These are phyloP conservation scores for Strongylocentrotus purpuratus DNA, from an alignment of 35 echinoderm and acorn worm genomes.

Conservation along the genomic window DNA sequence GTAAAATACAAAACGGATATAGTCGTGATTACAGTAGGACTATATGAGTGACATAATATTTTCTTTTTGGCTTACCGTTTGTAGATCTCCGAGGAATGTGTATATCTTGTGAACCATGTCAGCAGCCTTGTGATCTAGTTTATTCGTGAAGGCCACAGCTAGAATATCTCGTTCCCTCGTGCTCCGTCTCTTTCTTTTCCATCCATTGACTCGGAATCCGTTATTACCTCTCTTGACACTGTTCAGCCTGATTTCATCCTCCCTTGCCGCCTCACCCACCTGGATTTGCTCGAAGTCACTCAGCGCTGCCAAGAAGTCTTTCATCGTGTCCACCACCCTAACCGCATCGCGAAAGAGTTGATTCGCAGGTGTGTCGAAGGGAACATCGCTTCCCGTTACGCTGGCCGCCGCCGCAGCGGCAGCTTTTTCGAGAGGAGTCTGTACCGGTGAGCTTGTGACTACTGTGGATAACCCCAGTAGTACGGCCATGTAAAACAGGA, in stretches of 20 bases:
- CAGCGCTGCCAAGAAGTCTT: constrained; percentile 60
- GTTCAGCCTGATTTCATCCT: constrained; percentile 58
- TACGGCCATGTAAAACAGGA: constrained; percentile 37
- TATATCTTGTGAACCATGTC: constrained; percentile 58
- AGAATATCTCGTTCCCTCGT: constrained; percentile 66
- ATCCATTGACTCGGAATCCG: constrained; percentile 55
- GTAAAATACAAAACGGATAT: too few relatives aligned
- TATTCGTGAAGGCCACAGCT: constrained; percentile 56
- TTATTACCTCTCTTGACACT: constrained; percentile 58
- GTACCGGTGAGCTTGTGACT: constrained; percentile 8
- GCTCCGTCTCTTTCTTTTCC: constrained; percentile 60
- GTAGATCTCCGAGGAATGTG: constrained; percentile 60
- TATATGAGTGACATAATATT: too few relatives aligned
- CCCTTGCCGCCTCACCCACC: constrained; percentile 44
- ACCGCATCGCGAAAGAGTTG: constrained; percentile 59
- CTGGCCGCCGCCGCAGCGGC: constrained; percentile 27
- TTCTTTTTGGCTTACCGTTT: constrained; percentile 50
- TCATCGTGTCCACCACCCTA: constrained; percentile 55
- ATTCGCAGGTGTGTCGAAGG: constrained; percentile 27
- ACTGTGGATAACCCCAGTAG: constrained; percentile 43
- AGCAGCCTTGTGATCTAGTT: constrained; percentile 58
- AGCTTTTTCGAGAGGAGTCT: constrained; percentile 41
- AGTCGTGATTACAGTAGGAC: too few relatives aligned
- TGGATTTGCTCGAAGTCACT: constrained; percentile 60
- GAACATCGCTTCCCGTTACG: not conserved